Evolutionary conservation across 2,888 invertebrate species (phyloP).

Genomic region (Hemithea aestivaria): DNA sequence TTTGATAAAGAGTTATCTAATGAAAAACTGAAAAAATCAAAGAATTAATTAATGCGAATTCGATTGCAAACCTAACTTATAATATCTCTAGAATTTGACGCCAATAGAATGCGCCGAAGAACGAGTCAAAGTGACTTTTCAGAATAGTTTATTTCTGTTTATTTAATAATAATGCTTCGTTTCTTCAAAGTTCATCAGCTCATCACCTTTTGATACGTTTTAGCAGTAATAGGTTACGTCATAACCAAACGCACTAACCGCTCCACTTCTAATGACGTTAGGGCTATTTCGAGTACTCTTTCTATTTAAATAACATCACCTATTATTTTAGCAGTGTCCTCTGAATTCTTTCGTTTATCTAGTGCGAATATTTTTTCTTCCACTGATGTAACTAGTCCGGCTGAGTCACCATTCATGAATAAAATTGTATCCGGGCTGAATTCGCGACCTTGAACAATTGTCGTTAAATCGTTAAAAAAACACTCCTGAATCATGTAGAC

Average conservation of each 20-base stretch:
- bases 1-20: too few relatives aligned
- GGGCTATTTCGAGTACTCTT: conserved; percentile 61
- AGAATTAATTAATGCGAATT: too few relatives aligned
- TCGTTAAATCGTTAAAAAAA: conserved; percentile 3
- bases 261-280: conserved; percentile 54
- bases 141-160: too few relatives aligned
- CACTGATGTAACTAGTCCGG: conserved; percentile 34
- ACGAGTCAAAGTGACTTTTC: too few relatives aligned
- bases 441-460: conserved; percentile 22
- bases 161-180: too few relatives aligned
- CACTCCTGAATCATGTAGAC: conserved; percentile 1
- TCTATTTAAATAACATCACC: conserved; percentile 63
- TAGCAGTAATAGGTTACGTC: conserved; percentile 45
- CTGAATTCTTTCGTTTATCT: conserved; percentile 50
- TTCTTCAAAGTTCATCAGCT: too few relatives aligned
- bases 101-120: too few relatives aligned
- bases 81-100: too few relatives aligned
- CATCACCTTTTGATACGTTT: too few relatives aligned
- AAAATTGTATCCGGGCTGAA: conserved; percentile 18
- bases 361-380: conserved; percentile 35
- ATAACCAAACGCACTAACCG: conserved; percentile 46
- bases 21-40: too few relatives aligned
- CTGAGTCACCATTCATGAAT: conserved; percentile 24
- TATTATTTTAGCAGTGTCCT: conserved; percentile 64
- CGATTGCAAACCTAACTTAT: too few relatives aligned